Evolutionary conservation across 1,140 invertebrate species (phyloP), one percentile per base, ranked within the genome.

Genomic region (Carcinoscorpius rotundicauda): DNA sequence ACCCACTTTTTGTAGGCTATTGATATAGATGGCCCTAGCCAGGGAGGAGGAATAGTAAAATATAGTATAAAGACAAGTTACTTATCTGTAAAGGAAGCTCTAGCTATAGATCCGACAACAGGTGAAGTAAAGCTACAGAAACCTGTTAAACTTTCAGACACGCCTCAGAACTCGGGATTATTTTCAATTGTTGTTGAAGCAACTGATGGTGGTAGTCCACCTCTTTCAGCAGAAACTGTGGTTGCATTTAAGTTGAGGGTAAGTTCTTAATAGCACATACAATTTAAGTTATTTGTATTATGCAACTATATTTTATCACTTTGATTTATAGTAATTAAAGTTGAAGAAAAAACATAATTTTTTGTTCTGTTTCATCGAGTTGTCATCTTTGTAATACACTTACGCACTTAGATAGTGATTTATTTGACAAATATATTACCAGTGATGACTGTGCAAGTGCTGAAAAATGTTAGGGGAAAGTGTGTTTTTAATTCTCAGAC

Each of bases 181-280:
- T 10, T 70, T 29, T 62, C 61, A 52, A 49, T 65, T 10, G 52
- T 49, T 56, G 62, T 66, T 6, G 29, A 65, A 60, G 87, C 86
- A 29, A 87, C 84, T n/a, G 87, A 89, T 73, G 60, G 66, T 78
- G 82, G 82, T 51, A 71, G 68, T 52, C 86, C 86, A 48, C 80
- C 86, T 0, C 72, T 87, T 5, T 79, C 80, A 48, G 82, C 86
- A 29, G 85, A 86, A 62, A 82, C 83, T 0, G 79, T 82, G 49
- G 78, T 89, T 0, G 78, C 81, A 4, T 80, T 89, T 4, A 78
- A 86, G 10, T 86, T 89, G 0, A 87, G 87, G 1, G 86, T 88
- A 55, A 69, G 51, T 9, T 49, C 49, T 1, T 5, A 29, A 29
- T 29, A 2, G 29, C 29, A 29, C 29, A 29, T 29, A 2, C 29